A percentile compares a stretch with the other conserved stretches of the same genome.
Evolutionary conservation across 2,888 invertebrate genomes (phyloP).

Genomic region (Tenthredo distinguenda): DNA sequence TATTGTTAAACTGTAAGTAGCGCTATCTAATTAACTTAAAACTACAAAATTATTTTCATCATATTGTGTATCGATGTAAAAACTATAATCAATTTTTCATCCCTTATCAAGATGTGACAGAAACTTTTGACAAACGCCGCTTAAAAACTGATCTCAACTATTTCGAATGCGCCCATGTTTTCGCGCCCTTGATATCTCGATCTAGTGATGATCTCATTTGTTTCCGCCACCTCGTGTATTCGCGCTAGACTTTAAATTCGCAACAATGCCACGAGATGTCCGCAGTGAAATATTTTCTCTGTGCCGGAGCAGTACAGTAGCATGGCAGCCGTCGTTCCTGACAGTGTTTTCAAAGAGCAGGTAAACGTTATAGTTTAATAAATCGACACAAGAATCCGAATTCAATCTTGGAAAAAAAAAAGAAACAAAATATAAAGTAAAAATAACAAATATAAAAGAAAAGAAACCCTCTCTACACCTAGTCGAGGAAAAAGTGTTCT

Average conservation of each 20-base stretch:
- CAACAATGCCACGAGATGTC: constrained; percentile 48
- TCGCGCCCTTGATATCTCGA: not conserved
- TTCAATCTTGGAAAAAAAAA: not conserved
- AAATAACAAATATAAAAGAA: not conserved
- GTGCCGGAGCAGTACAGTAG: not conserved
- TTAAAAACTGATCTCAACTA: not conserved
- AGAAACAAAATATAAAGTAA: not conserved
- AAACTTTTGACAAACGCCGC: too few relatives aligned
- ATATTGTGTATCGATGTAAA: not conserved
- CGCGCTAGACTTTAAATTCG: not conserved
- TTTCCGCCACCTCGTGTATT: not conserved
- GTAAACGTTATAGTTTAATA: constrained; percentile 37
- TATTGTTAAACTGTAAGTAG: not conserved
- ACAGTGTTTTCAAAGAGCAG: constrained; percentile 40
- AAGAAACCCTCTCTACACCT: not conserved
- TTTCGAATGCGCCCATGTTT: not conserved
- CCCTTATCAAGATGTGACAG: not conserved
- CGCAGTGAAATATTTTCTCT: constrained; percentile 14
- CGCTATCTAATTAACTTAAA: not conserved
- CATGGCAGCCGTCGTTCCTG: constrained; percentile 32
- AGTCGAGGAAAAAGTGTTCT: not conserved
- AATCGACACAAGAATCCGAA: not conserved
- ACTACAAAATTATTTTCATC: not conserved
- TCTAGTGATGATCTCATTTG: not conserved
- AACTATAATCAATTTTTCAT: not conserved